Evolutionary conservation across 2,797 vertebrate genomes (phyloP).

Genomic region (Esox masquinongy): DNA sequence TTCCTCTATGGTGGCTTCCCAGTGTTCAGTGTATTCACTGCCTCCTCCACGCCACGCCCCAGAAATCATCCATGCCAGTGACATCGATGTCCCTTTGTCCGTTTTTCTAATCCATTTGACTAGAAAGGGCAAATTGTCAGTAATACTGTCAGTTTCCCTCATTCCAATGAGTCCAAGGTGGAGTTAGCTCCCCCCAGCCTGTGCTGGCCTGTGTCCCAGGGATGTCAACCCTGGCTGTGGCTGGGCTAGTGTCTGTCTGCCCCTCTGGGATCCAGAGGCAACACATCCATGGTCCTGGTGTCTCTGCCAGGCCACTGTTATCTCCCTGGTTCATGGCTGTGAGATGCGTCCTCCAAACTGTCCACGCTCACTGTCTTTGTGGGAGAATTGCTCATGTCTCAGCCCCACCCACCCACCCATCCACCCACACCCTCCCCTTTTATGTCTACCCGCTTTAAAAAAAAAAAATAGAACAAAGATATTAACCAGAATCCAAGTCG

Average conservation of each 20-base stretch:
- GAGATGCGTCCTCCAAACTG: slow-evolving; percentile 14
- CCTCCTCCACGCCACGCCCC: slow-evolving; percentile 18
- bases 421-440: slow-evolving; percentile 7
- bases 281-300: slow-evolving; percentile 17
- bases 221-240: slow-evolving; percentile 17
- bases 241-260: slow-evolving; percentile 9
- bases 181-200: slow-evolving; percentile 3
- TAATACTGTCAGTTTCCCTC: slow-evolving; percentile 2
- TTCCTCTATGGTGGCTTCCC: slow-evolving; percentile 18
- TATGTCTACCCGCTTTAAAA: neutral
- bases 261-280: slow-evolving; percentile 17
- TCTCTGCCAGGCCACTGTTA: slow-evolving; percentile 60
- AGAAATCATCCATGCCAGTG: slow-evolving; percentile 7
- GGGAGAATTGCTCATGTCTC: slow-evolving; percentile 38
- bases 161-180: slow-evolving; percentile 20
- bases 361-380: slow-evolving; percentile 29
- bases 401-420: slow-evolving; percentile 8
- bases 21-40: neutral
- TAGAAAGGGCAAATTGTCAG: slow-evolving; percentile 16
- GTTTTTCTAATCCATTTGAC: slow-evolving; percentile 16
- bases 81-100: slow-evolving; percentile 6
- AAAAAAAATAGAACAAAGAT: too few species aligned
- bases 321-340: slow-evolving; percentile 59
- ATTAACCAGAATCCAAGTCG: too few species aligned
- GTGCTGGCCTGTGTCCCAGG: neutral